Percentiles rank a stretch among this genome's conserved stretches.
These are phyloP conservation scores for Eptatretus burgeri DNA, from an alignment of 2,113 vertebrate species.

Conservation along the genomic window DNA sequence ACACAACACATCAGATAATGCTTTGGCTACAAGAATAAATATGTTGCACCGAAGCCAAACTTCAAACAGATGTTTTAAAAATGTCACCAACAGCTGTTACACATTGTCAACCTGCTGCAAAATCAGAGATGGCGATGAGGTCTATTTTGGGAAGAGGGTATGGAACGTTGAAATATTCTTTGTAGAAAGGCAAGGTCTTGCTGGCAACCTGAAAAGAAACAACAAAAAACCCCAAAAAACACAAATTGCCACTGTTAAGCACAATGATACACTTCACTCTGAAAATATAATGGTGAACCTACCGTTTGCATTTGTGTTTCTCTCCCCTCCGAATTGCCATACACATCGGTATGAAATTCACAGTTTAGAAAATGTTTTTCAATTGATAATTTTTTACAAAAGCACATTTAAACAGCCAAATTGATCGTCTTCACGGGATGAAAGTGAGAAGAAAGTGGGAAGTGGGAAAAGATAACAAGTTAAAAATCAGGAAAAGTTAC, in stretches of 20 bases:
- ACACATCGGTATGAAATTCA: too few relatives aligned
- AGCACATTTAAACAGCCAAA: too few relatives aligned
- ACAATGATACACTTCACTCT: neutral
- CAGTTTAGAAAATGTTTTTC: too few relatives aligned
- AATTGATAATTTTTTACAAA: too few relatives aligned
- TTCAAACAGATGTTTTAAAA: neutral
- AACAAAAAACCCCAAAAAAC: constrained; percentile 14
- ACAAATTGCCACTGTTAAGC: constrained; percentile 7
- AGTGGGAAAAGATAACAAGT: too few relatives aligned
- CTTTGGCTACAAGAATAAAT: too few relatives aligned
- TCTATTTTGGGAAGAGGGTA: constrained; percentile 98
- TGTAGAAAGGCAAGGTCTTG: constrained; percentile 98
- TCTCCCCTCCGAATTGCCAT: too few relatives aligned
- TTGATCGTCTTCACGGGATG: too few relatives aligned
- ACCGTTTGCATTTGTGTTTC: too few relatives aligned
- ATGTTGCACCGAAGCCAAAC: neutral
- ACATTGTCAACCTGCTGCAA: constrained; percentile 62
- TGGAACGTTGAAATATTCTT: constrained; percentile 95
- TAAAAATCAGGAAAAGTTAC: too few relatives aligned
- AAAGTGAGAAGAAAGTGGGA: too few relatives aligned
- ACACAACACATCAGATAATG: neutral
- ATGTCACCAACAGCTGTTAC: neutral
- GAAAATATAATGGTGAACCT: too few relatives aligned
- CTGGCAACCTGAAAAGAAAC: constrained; percentile 46
- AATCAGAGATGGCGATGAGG: constrained; percentile 97